A percentile compares a stretch with the other conserved stretches of the same genome.
Evolutionary conservation across 2,797 vertebrate species (phyloP).

Genomic region (Rhodeus uyekii): DNA sequence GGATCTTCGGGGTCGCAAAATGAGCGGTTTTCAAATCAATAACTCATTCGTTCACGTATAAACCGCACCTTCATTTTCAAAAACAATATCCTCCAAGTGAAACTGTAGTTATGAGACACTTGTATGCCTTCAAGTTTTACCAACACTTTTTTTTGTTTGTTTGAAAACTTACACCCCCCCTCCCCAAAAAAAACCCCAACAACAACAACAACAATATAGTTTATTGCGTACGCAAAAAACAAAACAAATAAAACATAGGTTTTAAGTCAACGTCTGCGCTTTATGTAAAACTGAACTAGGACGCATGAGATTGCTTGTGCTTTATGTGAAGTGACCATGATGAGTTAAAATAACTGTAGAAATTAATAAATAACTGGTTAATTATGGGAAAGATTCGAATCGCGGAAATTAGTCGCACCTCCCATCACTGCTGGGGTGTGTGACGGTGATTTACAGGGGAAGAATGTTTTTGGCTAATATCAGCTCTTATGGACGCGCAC

Average conservation of each 20-base stretch:
- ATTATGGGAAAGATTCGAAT: slow-evolving; percentile 8
- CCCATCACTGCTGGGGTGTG: slow-evolving; percentile 19
- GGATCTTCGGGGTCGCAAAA: slow-evolving; percentile 1
- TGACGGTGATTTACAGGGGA: slow-evolving; percentile 38
- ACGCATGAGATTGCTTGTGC: not conserved
- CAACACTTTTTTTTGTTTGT: not conserved
- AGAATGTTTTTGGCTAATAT: not conserved
- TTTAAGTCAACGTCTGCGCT: no score
- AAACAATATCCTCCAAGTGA: not conserved
- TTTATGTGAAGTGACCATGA: not conserved
- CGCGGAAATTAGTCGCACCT: slow-evolving; percentile 49
- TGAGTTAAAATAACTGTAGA: not conserved
- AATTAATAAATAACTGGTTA: not conserved
- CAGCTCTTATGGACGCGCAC: not conserved
- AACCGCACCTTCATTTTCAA: not conserved
- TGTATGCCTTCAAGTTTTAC: not conserved
- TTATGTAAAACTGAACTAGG: not conserved
- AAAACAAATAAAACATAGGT: no score
- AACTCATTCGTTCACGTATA: no score
- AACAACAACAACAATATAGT: no score
- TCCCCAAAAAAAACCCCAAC: no score
- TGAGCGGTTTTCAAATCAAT: not conserved
- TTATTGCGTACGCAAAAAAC: not conserved
- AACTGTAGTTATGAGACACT: not conserved
- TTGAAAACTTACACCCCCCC: no score